A percentile compares a stretch with the other conserved stretches of the same genome.
Evolutionary conservation across 2,888 invertebrate species (phyloP).

Genomic region (Melipona beecheii): DNA sequence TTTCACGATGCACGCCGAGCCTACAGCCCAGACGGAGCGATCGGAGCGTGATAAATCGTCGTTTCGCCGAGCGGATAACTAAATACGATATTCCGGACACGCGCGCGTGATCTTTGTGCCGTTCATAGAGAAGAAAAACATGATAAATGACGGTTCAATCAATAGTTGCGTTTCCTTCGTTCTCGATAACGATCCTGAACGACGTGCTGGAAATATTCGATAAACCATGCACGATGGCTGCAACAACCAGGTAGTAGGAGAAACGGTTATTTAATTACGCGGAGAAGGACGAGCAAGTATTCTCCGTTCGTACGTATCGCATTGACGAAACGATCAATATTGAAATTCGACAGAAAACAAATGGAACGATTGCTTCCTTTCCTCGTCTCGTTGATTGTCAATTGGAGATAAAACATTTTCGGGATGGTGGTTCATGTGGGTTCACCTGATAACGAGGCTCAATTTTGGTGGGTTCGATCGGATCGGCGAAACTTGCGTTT

Average conservation of each 20-base stretch:
- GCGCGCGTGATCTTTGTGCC: conserved; percentile 61
- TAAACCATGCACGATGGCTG: neutral
- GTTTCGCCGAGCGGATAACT: conserved; percentile 55
- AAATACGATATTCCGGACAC: conserved; percentile 68
- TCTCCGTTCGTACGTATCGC: neutral
- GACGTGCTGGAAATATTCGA: conserved; percentile 44
- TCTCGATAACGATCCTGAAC: conserved; percentile 29
- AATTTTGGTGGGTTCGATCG: too few species aligned
- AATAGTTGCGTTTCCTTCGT: conserved; percentile 58
- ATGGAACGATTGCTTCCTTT: neutral
- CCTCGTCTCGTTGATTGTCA: neutral
- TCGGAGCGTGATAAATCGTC: conserved; percentile 65
- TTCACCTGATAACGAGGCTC: too few species aligned
- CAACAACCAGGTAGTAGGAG: neutral
- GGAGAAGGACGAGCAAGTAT: neutral
- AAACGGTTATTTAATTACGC: neutral
- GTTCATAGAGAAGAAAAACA: conserved; percentile 48
- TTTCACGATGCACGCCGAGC: conserved; percentile 47
- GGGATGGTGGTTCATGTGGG: too few species aligned
- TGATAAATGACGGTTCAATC: conserved; percentile 70
- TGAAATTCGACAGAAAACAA: neutral
- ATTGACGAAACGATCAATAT: neutral
- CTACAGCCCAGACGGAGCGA: conserved; percentile 2
- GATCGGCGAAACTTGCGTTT: too few species aligned
- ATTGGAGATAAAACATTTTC: neutral